Percentiles rank a stretch among this genome's conserved stretches.
Conservation (phyloP, 2,797 vertebrate species). For the Hippocampus kuda region DNA sequence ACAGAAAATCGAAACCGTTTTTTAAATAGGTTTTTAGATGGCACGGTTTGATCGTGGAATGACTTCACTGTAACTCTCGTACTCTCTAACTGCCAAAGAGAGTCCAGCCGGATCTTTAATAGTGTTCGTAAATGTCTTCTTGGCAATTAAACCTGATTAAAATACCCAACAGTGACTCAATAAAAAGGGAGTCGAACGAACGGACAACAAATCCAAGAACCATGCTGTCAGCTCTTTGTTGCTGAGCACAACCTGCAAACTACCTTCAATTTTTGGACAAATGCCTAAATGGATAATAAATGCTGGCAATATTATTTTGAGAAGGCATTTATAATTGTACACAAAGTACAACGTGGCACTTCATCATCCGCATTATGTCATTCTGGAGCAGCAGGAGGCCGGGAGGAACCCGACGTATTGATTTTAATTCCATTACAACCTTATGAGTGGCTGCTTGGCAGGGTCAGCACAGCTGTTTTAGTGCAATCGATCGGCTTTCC, state of each 20-base stretch:
- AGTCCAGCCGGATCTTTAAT: neutral
- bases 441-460: conserved; percentile 35
- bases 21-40: neutral
- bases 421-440: conserved; percentile 62
- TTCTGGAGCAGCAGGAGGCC: conserved; percentile 13
- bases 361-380: conserved; percentile 19
- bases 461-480: conserved; percentile 36
- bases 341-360: neutral
- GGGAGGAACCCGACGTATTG: conserved; percentile 42
- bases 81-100: neutral
- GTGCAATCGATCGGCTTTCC: conserved; percentile 44
- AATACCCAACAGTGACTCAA: neutral
- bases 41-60: neutral
- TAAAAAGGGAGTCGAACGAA: neutral
- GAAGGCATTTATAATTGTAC: neutral
- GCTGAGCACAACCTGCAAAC: neutral
- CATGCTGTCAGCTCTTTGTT: neutral
- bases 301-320: neutral
- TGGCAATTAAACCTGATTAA: neutral
- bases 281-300: neutral
- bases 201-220: neutral
- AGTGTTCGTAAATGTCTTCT: neutral
- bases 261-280: neutral
- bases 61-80: neutral
- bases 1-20: neutral